A percentile compares a stretch with the other conserved stretches of the same genome.
phyloP scores from a whole-genome alignment of 1,140 invertebrate genomes.

The Sinella curviseta region DNA sequence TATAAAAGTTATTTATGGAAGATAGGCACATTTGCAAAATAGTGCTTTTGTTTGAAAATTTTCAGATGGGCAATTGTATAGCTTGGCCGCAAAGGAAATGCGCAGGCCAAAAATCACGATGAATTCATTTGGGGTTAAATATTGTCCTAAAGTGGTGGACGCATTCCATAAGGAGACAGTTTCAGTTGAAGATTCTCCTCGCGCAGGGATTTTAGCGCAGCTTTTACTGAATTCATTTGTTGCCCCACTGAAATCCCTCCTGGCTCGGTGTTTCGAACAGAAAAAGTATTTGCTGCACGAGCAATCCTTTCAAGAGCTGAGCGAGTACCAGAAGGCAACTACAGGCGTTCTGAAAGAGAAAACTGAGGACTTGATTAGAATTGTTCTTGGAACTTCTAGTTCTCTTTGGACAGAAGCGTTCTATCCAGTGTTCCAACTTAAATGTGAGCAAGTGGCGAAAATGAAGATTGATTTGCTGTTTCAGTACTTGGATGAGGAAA shows the following conservation, averaged over 20 bases:
- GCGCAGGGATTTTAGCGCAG: conserved; percentile 33
- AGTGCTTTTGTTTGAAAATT: no score
- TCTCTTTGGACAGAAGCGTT: conserved; percentile 46
- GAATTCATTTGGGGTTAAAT: conserved; percentile 29
- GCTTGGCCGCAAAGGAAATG: conserved; percentile 35
- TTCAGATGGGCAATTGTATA: conserved; percentile 45
- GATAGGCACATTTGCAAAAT: background rate
- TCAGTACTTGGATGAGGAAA: conserved; percentile 11
- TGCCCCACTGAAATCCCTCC: conserved; percentile 30
- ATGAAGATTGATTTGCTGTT: conserved; percentile 27
- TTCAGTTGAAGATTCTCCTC: conserved; percentile 39
- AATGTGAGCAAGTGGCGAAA: conserved; percentile 34
- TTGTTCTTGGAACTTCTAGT: conserved; percentile 44
- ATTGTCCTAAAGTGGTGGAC: conserved; percentile 28
- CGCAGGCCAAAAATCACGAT: conserved; percentile 32
- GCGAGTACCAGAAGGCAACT: conserved; percentile 18
- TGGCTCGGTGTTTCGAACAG: background rate
- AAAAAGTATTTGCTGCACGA: conserved; percentile 21
- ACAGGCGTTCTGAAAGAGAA: conserved; percentile 25
- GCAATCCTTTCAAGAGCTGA: conserved; percentile 36
- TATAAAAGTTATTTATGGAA: background rate
- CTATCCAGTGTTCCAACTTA: conserved; percentile 39
- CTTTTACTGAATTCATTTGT: conserved; percentile 38
- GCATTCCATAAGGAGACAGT: conserved; percentile 34
- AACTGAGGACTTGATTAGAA: conserved; percentile 42